These are phyloP conservation scores for Alloplasta piceator DNA, from an alignment of 2,888 invertebrate genomes.

Conservation along the genomic window DNA sequence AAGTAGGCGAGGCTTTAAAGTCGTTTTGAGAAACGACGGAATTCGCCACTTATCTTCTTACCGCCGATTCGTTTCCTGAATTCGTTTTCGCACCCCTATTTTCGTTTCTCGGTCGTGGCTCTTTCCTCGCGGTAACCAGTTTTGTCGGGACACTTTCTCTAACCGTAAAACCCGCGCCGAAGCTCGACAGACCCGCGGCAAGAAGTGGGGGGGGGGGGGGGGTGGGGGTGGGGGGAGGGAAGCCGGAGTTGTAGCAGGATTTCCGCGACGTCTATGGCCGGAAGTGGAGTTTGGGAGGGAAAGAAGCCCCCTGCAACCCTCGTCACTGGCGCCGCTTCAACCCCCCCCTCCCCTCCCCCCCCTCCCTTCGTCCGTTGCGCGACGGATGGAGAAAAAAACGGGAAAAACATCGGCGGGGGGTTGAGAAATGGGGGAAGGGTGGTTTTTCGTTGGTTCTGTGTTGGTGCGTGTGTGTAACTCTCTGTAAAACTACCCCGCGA, in stretches of 20 bases:
- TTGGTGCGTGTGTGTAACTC: slow-evolving; percentile 19
- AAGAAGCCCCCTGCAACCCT: slow-evolving; percentile 9
- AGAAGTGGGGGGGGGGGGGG: slow-evolving; percentile 5
- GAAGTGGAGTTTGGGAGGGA: slow-evolving; percentile 45
- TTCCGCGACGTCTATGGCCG: slow-evolving; percentile 65
- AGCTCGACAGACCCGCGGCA: slow-evolving; percentile 34
- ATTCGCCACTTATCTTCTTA: slow-evolving; percentile 73
- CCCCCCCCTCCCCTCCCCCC: slow-evolving; percentile 3
- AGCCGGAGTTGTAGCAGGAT: slow-evolving; percentile 68
- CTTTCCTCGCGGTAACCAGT: slow-evolving; percentile 1
- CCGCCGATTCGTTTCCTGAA: slow-evolving; percentile 70
- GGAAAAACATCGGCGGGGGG: slow-evolving; percentile 68
- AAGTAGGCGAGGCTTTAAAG: slow-evolving; percentile 51
- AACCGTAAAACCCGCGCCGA: not conserved
- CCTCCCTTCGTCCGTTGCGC: slow-evolving; percentile 27
- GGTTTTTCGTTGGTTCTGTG: slow-evolving; percentile 16
- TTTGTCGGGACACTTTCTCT: not conserved
- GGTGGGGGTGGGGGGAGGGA: slow-evolving; percentile 45
- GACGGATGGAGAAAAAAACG: slow-evolving; percentile 56
- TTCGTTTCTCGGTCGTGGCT: slow-evolving; percentile 1
- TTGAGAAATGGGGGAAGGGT: slow-evolving; percentile 4
- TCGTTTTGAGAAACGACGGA: slow-evolving; percentile 69
- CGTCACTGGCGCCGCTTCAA: not conserved
- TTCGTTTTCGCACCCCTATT: slow-evolving; percentile 52
- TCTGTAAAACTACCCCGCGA: slow-evolving; percentile 62